phyloP scores from a whole-genome alignment of 2,888 invertebrate species.

The Tubulanus polymorphus region DNA sequence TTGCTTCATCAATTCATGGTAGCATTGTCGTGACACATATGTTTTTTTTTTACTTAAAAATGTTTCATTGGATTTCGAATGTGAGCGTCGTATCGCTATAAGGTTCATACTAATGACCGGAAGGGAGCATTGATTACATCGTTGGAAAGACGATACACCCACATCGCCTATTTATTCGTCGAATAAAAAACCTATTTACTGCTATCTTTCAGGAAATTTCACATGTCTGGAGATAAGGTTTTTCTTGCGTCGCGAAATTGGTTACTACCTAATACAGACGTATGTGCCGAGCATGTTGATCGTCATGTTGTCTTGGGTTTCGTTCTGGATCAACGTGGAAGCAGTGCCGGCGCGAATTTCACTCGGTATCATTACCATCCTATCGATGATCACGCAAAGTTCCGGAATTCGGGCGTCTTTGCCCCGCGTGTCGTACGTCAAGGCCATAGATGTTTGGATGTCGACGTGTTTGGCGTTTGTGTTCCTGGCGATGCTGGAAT shows the following conservation, averaged over 20 bases:
- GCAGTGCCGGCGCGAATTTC: conserved; percentile 18
- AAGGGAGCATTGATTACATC: too few species aligned
- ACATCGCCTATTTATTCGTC: too few species aligned
- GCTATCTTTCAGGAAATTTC: conserved; percentile 13
- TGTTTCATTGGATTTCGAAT: too few species aligned
- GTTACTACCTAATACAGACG: conserved; percentile 49
- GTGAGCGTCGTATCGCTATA: too few species aligned
- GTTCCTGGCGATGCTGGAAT: conserved; percentile 17
- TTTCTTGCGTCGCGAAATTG: conserved; percentile 43
- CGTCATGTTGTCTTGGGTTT: conserved; percentile 47
- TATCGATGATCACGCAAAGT: conserved; percentile 16
- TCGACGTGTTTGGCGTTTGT: conserved; percentile 15
- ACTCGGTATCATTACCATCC: conserved; percentile 16
- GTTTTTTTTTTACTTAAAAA: too few species aligned
- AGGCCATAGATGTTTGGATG: conserved; percentile 20
- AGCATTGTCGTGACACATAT: too few species aligned
- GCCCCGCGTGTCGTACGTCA: conserved; percentile 17
- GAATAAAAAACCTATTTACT: neutral
- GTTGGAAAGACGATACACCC: too few species aligned
- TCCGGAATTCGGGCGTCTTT: conserved; percentile 13
- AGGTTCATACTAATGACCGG: too few species aligned
- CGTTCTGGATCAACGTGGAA: conserved; percentile 34
- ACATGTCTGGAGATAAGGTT: conserved; percentile 21
- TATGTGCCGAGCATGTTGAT: conserved; percentile 48
- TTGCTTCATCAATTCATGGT: too few species aligned